Conservation (phyloP, 2,888 invertebrate genomes). For the Ametastegia equiseti region DNA sequence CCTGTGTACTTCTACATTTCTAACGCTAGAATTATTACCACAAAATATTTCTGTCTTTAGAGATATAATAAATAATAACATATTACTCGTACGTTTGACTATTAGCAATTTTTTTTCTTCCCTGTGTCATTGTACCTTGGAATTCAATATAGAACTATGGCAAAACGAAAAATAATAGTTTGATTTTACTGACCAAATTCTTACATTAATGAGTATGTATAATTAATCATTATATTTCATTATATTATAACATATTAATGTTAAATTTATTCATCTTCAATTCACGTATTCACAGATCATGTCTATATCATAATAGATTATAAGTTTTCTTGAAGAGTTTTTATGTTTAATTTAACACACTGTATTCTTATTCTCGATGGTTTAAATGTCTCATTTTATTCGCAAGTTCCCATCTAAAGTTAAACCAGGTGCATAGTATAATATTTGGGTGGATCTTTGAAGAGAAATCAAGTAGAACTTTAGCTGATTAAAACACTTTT, state of each 20-base stretch:
- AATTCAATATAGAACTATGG: not conserved
- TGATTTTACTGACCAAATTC: not conserved
- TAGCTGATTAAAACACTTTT: conserved; percentile 5
- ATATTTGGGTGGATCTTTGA: not conserved
- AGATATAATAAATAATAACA: not conserved
- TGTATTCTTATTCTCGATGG: conserved; percentile 1
- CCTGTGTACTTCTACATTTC: no score
- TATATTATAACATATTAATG: conserved; percentile 27
- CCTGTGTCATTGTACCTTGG: not conserved
- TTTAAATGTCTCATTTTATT: not conserved
- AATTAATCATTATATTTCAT: not conserved
- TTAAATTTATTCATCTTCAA: conserved; percentile 24
- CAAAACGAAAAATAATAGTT: not conserved
- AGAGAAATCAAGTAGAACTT: not conserved
- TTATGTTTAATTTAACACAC: conserved; percentile 8
- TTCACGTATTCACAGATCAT: conserved; percentile 39
- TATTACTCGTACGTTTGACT: not conserved
- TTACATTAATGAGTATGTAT: not conserved
- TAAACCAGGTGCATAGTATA: conserved; percentile 1
- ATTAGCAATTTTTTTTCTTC: not conserved
- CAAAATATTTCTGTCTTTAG: not conserved
- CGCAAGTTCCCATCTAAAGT: not conserved
- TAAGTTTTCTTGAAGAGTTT: not conserved
- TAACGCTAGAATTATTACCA: not conserved
- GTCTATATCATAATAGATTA: not conserved